Percentiles rank a stretch among this genome's conserved stretches.
Evolutionary conservation across 1,140 invertebrate genomes (phyloP).

Genomic region (Antheraea pernyi): DNA sequence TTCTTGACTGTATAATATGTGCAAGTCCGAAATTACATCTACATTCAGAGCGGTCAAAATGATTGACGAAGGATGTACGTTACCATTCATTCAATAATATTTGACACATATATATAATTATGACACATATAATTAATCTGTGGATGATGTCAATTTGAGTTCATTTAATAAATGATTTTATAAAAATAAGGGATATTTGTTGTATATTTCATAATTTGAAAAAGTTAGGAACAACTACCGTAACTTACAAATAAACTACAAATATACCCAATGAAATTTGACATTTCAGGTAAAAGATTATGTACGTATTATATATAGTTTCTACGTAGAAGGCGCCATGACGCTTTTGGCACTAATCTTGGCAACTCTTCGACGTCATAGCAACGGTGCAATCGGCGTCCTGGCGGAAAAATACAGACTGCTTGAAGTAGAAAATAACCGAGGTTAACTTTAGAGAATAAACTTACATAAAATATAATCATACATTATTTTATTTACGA

Average conservation of each 20-base stretch:
- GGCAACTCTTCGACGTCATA: slow-evolving; percentile 76
- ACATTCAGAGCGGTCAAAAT: too few relatives aligned
- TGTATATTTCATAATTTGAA: too few relatives aligned
- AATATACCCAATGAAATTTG: neutral
- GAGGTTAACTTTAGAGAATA: neutral
- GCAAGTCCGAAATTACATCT: too few relatives aligned
- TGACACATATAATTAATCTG: too few relatives aligned
- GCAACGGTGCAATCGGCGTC: slow-evolving; percentile 25
- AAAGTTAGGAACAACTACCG: too few relatives aligned
- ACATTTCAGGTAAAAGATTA: slow-evolving; percentile 76
- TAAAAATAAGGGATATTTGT: too few relatives aligned
- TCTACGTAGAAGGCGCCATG: slow-evolving; percentile 85
- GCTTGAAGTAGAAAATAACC: slow-evolving; percentile 30
- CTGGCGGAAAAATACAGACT: slow-evolving; percentile 48
- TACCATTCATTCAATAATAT: too few relatives aligned
- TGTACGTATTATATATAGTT: slow-evolving; percentile 82
- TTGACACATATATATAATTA: too few relatives aligned
- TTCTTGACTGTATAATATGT: too few relatives aligned
- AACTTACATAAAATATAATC: neutral
- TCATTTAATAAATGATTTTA: too few relatives aligned
- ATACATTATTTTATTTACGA: neutral
- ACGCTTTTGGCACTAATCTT: slow-evolving; percentile 81
- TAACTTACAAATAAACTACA: neutral
- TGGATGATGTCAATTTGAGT: too few relatives aligned
- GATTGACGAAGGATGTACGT: too few relatives aligned